phyloP scores from a whole-genome alignment of 1,140 invertebrate genomes.

The Drosophila sp. region DNA sequence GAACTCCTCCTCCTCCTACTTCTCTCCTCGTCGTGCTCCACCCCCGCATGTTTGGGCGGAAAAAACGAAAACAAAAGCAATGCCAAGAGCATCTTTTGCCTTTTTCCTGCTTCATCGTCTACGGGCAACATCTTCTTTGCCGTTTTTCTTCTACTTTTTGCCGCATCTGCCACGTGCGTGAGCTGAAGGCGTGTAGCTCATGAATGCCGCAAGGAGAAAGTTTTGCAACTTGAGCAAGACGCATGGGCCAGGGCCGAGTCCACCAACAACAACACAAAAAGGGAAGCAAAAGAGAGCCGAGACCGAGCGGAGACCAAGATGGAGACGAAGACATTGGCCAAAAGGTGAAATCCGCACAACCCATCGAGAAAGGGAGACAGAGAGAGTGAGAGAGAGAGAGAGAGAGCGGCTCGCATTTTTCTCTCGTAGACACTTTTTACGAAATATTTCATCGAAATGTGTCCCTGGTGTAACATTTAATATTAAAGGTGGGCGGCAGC shows the following conservation, averaged over 20 bases:
- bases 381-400: slow-evolving; percentile 5
- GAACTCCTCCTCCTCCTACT: slow-evolving; percentile 28
- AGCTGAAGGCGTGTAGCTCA: slow-evolving; percentile 43
- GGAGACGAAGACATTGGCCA: slow-evolving; percentile 22
- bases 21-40: neutral
- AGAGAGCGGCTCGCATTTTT: slow-evolving; percentile 59
- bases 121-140: slow-evolving; percentile 6
- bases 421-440: slow-evolving; percentile 82
- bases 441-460: slow-evolving; percentile 83
- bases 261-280: slow-evolving; percentile 9
- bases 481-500: slow-evolving; percentile 76
- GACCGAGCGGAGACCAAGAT: neutral
- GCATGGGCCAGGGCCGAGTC: slow-evolving; percentile 51
- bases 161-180: slow-evolving; percentile 69
- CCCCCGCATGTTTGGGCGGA: neutral
- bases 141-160: slow-evolving; percentile 29
- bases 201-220: slow-evolving; percentile 77
- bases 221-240: slow-evolving; percentile 73
- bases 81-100: slow-evolving; percentile 64
- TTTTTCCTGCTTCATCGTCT: slow-evolving; percentile 17
- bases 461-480: slow-evolving; percentile 83
- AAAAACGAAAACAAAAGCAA: slow-evolving; percentile 54
- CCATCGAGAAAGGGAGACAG: slow-evolving; percentile 3
- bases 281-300: neutral
- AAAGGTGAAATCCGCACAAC: slow-evolving; percentile 45